These are phyloP conservation scores for Bactericera cockerelli DNA, from an alignment of 1,140 invertebrate genomes.

Conservation along the genomic window DNA sequence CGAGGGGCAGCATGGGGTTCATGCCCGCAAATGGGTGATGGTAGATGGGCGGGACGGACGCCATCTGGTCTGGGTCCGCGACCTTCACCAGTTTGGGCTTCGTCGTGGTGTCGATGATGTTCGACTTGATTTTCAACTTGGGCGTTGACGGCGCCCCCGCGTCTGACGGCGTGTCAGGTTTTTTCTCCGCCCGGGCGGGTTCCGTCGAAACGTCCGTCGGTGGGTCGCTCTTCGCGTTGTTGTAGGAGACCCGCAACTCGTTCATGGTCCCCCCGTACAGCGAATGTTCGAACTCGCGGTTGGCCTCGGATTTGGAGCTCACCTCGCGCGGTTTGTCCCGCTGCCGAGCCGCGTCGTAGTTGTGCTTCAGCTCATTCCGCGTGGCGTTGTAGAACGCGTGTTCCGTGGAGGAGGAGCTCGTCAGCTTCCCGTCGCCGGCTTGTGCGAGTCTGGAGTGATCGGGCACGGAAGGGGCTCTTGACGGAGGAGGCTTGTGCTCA, in stretches of 20 bases:
- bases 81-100: conserved; percentile 25
- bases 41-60: conserved; percentile 27
- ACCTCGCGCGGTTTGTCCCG: not conserved
- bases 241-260: conserved; percentile 33
- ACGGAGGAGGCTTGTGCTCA: too few relatives aligned
- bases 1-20: not conserved
- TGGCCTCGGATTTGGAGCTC: not conserved
- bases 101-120: conserved; percentile 29
- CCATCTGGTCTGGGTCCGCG: conserved; percentile 34
- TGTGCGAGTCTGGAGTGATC: too few relatives aligned
- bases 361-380: not conserved
- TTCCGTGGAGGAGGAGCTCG: not conserved
- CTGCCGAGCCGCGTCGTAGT: not conserved
- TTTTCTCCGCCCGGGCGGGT: not conserved
- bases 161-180: not conserved
- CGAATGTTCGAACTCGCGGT: not conserved
- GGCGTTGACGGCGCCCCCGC: conserved; percentile 25
- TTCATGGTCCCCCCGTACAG: not conserved
- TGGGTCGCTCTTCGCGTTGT: not conserved
- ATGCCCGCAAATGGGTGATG: not conserved
- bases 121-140: conserved; percentile 31
- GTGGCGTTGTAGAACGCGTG: not conserved
- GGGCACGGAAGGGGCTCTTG: too few relatives aligned
- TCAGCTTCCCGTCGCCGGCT: too few relatives aligned
- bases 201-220: conserved; percentile 2